Base-by-base conservation (phyloP, 2,113 vertebrate species). In the Brachyistius frenatus region DNA sequence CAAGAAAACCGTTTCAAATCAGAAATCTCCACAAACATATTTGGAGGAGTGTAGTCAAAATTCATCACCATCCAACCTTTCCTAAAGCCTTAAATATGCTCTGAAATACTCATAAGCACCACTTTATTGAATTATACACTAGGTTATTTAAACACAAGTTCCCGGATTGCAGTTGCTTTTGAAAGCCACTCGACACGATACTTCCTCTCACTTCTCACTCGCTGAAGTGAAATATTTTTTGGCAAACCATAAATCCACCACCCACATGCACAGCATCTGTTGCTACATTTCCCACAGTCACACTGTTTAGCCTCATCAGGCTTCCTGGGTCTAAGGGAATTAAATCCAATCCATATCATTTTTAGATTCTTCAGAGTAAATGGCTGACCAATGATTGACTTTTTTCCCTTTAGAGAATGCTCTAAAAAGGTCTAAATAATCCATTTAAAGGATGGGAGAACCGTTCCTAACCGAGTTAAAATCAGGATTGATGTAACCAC, bases 251-350 rank as follows among this genome's bases (percentile, higher is more conserved):
- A 74, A 75, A 68, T 11, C 57, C 73, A 57, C 80, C 80, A 49
- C 83, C 86, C 61, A 78, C 88, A 72, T 64, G 67, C 71, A 36
- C 80, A 86, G 84, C 86, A 80, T 87, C 80, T 84, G 80, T 76
- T 83, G 78, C 78, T 76, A 70, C 66, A 80, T 83, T 81, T 80
- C 57, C 65, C 39, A 52, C 71, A 76, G 60, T 47, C 56, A 49
- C 50, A 54, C 50, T 71, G 66, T 77, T 83, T 67, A 76, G 77
- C 52, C 46, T 80, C 49, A 76, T 30, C 53, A 74, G 31, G 76
- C 66, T 75, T 49, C 11, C 49, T 75, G 77, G 61, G 63, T 80
- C 13, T 2, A 30, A 2, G 30, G 4, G 56, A 62, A 55, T 56
- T 72, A 1, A 37, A 73, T 84, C 63, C 11, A 54, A 65, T 66